Percentiles rank a stretch among this genome's conserved stretches.
These are phyloP conservation scores for Plecturocebus donacophilus DNA, from an alignment of 2,113 vertebrate genomes.

Conservation along the genomic window DNA sequence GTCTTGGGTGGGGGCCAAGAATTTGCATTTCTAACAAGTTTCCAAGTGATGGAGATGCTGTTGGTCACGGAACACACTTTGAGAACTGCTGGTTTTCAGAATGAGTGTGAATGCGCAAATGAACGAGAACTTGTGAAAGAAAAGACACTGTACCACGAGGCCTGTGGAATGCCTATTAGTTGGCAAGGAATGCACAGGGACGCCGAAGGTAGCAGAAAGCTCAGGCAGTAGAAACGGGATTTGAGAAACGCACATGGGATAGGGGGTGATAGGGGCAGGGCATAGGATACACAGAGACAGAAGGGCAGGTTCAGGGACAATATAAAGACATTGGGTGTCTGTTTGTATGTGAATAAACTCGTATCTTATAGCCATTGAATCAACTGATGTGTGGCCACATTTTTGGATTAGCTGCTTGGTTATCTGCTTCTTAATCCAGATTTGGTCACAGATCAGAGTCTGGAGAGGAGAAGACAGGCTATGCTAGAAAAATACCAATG, in stretches of 20 bases:
- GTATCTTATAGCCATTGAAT: neutral
- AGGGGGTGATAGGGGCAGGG: neutral
- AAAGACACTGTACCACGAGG: neutral
- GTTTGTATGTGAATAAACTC: neutral
- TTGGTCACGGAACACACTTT: neutral
- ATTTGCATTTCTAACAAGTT: neutral
- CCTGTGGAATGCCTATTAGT: neutral
- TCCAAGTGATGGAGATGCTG: neutral
- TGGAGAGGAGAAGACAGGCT: neutral
- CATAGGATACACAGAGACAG: neutral
- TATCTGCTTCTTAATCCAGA: neutral
- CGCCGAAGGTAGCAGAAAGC: neutral
- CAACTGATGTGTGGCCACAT: neutral
- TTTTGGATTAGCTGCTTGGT: neutral
- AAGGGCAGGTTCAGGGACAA: neutral
- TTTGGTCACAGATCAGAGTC: neutral
- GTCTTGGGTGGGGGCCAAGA: neutral
- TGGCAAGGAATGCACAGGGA: neutral
- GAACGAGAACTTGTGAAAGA: neutral
- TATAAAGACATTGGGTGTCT: neutral
- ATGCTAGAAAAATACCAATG: neutral
- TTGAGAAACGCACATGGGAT: neutral
- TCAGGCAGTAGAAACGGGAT: neutral
- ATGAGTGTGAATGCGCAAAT: neutral
- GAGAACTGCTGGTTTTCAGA: neutral